Evolutionary conservation across 2,888 invertebrate genomes (phyloP), one percentile per base, ranked within the genome.

Genomic region (Dexiosoma caninum): DNA sequence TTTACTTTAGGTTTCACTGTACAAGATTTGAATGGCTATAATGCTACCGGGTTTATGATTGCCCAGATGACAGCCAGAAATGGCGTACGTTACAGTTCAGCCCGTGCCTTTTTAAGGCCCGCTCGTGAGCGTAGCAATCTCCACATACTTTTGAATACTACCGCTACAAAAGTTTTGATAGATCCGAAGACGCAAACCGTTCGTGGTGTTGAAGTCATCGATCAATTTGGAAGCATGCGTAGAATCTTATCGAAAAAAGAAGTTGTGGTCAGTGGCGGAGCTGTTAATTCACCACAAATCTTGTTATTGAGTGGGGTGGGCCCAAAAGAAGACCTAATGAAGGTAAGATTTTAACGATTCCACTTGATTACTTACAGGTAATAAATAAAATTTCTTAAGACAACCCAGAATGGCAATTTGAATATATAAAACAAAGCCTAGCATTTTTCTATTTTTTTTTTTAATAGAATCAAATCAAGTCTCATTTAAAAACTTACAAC

Each of bases 231-330:
- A 19, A 90, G 90, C 84, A 86, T 89, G 49, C 90, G 94, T 85
- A 91, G 93, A 1, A 94, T 95, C 0, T 91, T 93, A 83, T 96
- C 95, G 0, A 93, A 93, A 84, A 96, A 95, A 87, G 97, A 97
- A 89, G 94, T 98, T 0, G 95, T 98, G 35, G 84, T 84, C 84
- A 92, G 93, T 82, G 94, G 92, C 8, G 97, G 98, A 0, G 95
- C 98, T 10, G 95, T 99, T 1, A 98, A 97, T 84, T 96, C 98
- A 0, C 98, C 98, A 0, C 98, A 99, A 88, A 91, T 99, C 55
- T 93, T 99, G 12, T 92, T 98, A 86, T 92, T 97, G 46, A 97
- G 97, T 83, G 98, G 98, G 9, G 92, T 98, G 10, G 97, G 97
- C 0, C 95, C 95, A 32, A 92, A 92, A 1, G 93, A 93, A 0